Conservation (phyloP, 2,113 vertebrate species). For the Hydropotes inermis region DNA sequence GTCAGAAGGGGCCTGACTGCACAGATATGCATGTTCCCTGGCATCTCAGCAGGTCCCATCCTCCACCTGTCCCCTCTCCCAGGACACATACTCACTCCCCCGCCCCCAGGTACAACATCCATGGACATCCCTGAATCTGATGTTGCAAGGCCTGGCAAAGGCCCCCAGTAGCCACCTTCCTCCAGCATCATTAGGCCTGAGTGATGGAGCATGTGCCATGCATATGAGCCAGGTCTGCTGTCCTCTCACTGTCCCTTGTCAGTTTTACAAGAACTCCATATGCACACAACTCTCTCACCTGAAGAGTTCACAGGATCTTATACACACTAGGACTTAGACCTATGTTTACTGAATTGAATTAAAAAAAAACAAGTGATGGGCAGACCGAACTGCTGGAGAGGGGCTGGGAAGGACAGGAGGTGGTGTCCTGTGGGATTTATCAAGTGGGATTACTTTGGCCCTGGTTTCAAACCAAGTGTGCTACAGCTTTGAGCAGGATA, state of each 20-base stretch:
- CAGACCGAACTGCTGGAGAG: background rate
- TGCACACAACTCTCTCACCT: background rate
- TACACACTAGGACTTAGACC: background rate
- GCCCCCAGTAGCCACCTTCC: background rate
- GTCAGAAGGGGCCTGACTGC: background rate
- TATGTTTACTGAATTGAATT: background rate
- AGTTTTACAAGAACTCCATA: background rate
- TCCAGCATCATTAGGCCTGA: background rate
- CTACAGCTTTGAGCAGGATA: background rate
- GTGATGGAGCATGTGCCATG: too few species aligned
- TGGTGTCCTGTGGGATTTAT: background rate
- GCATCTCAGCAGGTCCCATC: background rate
- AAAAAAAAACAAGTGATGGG: background rate
- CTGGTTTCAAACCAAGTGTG: background rate
- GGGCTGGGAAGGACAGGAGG: background rate
- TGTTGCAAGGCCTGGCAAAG: background rate
- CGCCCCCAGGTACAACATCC: background rate
- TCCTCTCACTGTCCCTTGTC: background rate
- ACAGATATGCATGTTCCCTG: background rate
- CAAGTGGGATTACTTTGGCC: background rate
- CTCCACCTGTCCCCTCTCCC: background rate
- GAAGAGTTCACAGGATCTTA: background rate
- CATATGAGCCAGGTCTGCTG: background rate
- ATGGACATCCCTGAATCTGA: background rate
- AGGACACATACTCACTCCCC: background rate